A percentile compares a stretch with the other conserved stretches of the same genome.
These are phyloP conservation scores for Trilocha varians DNA, from an alignment of 2,888 invertebrate species.

Conservation along the genomic window DNA sequence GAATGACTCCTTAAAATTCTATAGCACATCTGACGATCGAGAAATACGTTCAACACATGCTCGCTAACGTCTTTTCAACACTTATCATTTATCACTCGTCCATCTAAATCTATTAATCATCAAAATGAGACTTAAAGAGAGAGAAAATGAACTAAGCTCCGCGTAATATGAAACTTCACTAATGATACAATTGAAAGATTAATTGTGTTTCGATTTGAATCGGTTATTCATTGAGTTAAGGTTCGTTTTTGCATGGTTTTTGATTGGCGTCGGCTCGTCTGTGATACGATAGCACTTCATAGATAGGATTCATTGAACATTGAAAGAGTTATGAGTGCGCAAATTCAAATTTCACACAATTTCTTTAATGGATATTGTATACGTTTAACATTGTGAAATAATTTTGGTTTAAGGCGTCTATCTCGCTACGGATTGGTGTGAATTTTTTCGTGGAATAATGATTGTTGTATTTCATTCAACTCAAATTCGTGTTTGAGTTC, in stretches of 20 bases:
- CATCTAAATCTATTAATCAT: slow-evolving; percentile 49
- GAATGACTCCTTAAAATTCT: slow-evolving; percentile 64
- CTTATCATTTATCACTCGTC: slow-evolving; percentile 58
- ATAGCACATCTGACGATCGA: slow-evolving; percentile 47
- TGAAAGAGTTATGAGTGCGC: too few species aligned
- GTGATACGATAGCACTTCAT: too few species aligned
- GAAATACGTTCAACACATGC: slow-evolving; percentile 49
- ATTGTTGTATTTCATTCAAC: too few species aligned
- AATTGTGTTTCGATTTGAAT: slow-evolving; percentile 55
- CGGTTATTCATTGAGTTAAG: slow-evolving; percentile 15
- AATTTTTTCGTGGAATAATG: too few species aligned
- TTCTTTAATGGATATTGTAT: too few species aligned
- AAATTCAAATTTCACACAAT: too few species aligned
- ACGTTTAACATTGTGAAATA: too few species aligned
- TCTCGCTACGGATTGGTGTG: too few species aligned
- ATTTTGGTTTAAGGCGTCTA: too few species aligned
- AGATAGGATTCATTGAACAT: too few species aligned
- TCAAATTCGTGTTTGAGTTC: too few species aligned
- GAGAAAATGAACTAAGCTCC: slow-evolving; percentile 66
- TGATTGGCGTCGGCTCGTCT: slow-evolving; percentile 45
- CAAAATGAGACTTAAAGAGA: slow-evolving; percentile 70
- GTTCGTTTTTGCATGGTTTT: neutral
- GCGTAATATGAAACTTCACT: slow-evolving; percentile 54
- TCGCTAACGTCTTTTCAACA: slow-evolving; percentile 57
- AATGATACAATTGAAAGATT: slow-evolving; percentile 69